Conservation (phyloP, 2,797 vertebrate species). For the Betta splendens region DNA sequence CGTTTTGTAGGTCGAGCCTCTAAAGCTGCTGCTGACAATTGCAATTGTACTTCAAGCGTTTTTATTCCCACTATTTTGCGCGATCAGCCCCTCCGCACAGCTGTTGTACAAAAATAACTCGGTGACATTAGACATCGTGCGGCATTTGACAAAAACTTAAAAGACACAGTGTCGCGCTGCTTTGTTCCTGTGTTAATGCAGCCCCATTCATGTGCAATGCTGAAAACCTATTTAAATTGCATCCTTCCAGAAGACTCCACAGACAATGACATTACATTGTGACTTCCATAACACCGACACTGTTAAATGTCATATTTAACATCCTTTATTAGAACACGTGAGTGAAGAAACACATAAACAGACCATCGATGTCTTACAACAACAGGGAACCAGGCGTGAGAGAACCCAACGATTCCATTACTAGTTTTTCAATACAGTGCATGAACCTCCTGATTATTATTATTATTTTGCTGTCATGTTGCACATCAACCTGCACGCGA, state of each 20-base stretch:
- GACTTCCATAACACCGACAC: not conserved
- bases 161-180: too few species aligned
- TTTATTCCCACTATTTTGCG: not conserved
- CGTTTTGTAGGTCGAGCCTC: slow-evolving; percentile 18
- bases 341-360: slow-evolving; percentile 4
- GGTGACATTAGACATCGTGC: not conserved
- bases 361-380: not conserved
- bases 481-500: not conserved
- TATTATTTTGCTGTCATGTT: not conserved
- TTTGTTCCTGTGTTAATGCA: too few species aligned
- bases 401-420: not conserved
- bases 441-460: not conserved
- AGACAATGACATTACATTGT: not conserved
- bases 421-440: slow-evolving; percentile 1
- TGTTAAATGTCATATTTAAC: slow-evolving; percentile 1
- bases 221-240: not conserved
- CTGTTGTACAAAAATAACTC: not conserved
- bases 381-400: not conserved
- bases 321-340: slow-evolving; percentile 4
- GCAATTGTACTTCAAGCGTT: slow-evolving; percentile 3
- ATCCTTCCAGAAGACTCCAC: too few species aligned
- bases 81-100: not conserved
- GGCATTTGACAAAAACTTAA: not conserved
- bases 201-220: not conserved
- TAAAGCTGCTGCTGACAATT: not conserved